Evolutionary conservation across 2,113 vertebrate genomes (phyloP), one percentile per base, ranked within the genome.

Genomic region (Cathartes aura): DNA sequence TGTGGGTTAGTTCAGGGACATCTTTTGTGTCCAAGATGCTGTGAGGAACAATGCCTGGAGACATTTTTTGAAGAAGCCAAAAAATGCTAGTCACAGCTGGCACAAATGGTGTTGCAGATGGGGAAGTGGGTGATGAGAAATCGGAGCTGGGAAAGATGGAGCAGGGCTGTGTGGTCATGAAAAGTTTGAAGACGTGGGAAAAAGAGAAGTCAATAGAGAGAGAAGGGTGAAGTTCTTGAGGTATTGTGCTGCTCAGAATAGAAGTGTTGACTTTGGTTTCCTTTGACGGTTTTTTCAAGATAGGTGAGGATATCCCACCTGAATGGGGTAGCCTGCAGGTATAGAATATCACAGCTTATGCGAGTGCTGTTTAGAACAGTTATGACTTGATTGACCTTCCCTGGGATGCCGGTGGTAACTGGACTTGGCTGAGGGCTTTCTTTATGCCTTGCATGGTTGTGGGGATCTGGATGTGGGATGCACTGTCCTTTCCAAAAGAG

Each of bases 81-180:
- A 84, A 89, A 92, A 53, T 40, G 27, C 53, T 87, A 91, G 70
- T 96, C 89, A 85, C 89, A 66, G 89, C 89, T 94, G 95, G 91
- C 93, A 95, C 82, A 75, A 95, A 76, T 82, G 73, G 18, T 9
- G 11, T 62, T 97, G 89, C 94, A 96, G 87, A 96, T 93, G 94
- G 94, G 23, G 36, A 85, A 91, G 91, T 94, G 89, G 89, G 94
- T 93, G 94, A 95, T 84, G 73, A 95, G 60, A 92, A 95, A 63
- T 1, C 2, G 64, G 87, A 91, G 34, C 59, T 71, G 67, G 71
- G 55, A 66, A 83, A 86, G 42, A 75, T 45, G 64, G 80, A 70
- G 19, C 24, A n/a, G 43, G 43, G 47, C 66, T 91, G 24, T 48
- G 87, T 89, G 93, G 91, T 76, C 93, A 62, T 79, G 53, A 75